Evolutionary conservation across 1,140 invertebrate genomes (phyloP).

Genomic region (Tribolium castaneum): DNA sequence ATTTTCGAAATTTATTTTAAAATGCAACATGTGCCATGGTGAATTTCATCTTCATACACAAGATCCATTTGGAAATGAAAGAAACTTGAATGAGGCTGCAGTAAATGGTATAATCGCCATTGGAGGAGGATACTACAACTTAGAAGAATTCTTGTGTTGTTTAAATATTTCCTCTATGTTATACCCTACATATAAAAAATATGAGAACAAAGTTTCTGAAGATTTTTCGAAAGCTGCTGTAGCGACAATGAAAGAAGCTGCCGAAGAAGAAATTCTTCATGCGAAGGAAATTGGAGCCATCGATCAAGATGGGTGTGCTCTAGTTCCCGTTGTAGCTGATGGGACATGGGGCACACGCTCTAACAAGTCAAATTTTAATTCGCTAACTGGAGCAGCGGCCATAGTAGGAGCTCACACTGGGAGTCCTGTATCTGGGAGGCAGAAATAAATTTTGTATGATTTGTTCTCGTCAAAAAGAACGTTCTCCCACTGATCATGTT

Average conservation of each 20-base stretch:
- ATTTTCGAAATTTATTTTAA: no score
- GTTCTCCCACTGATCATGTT: no score
- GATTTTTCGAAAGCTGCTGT: not conserved
- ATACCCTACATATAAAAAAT: not conserved
- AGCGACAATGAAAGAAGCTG: not conserved
- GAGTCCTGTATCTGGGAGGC: slow-evolving; percentile 53
- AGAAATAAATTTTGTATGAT: slow-evolving; percentile 59
- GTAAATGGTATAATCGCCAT: not conserved
- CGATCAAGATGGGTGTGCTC: no score
- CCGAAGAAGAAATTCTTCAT: not conserved
- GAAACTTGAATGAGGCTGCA: not conserved
- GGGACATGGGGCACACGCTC: slow-evolving; percentile 52
- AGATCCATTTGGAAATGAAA: not conserved
- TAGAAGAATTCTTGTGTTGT: not conserved
- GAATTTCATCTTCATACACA: not conserved
- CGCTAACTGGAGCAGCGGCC: slow-evolving; percentile 57
- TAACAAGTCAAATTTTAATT: slow-evolving; percentile 53
- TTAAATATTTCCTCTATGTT: not conserved
- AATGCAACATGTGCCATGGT: not conserved
- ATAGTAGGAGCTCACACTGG: slow-evolving; percentile 52
- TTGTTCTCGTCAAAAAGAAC: slow-evolving; percentile 58
- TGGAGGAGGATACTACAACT: not conserved
- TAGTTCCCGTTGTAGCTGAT: slow-evolving; percentile 55
- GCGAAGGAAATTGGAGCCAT: not conserved
- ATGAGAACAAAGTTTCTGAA: not conserved